Base-by-base conservation (phyloP, 2,888 invertebrate genomes). In the Agrochola circellaris region DNA sequence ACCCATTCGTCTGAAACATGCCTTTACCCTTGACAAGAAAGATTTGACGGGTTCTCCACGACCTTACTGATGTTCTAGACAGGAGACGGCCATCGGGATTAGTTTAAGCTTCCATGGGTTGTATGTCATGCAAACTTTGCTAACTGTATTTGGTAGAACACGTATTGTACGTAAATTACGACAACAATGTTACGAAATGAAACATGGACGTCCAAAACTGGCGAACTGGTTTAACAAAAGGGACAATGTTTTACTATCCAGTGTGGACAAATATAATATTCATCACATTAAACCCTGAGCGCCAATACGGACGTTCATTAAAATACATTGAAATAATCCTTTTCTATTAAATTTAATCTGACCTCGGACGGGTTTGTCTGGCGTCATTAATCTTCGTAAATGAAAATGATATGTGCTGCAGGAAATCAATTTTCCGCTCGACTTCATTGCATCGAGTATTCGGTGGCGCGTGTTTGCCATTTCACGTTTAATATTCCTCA, bases 391-490 rank as follows among this genome's bases (percentile, higher is more conserved):
- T 92, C 90, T 89, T 90, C 88, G 89, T 88, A 92, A 94, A 93
- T 93, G 92, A 91, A 93, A 94, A 93, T 94, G 92, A 94, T 94
- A 93, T 92, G 91, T 92, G 93, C 87, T 90, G 89, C 91, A 90
- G 93, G 91, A 93, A 95, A 95, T 94, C 95, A 95, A 95, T 95
- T 95, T 95, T 91, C 93, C 93, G 92, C 90, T 87, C 83, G 91
- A 89, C 90, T 93, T 90, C 92, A 90, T 92, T 91, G 90, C 92
- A 92, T 92, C 90, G 93, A 91, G 89, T 87, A 90, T 90, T 91
- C 91, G 89, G 74, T 87, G 87, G 90, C 75, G 89, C 87, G 85
- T 88, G 88, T 90, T 91, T 89, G 90, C 90, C 90, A 91, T 93
- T 93, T 92, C 90, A 92, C 90, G 91, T 93, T 92, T 91, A 93